Conservation (phyloP, 2,113 vertebrate species). For the Buteo buteo region DNA sequence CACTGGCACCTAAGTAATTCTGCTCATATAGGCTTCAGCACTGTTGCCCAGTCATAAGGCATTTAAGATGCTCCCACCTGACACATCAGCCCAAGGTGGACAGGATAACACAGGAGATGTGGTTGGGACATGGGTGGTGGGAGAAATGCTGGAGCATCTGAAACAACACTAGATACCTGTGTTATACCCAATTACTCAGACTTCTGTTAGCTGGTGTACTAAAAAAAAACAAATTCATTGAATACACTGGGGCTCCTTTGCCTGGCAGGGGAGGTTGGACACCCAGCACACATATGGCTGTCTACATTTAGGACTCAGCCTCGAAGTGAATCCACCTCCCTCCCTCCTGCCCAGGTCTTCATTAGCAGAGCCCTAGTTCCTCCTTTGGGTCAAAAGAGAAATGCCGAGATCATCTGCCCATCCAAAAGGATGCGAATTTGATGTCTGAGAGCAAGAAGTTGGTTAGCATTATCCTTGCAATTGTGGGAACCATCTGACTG, state of each 20-base stretch:
- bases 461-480: neutral
- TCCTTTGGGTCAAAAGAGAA: neutral
- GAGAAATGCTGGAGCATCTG: neutral
- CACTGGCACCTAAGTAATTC: neutral
- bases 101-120: neutral
- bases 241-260: neutral
- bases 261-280: neutral
- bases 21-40: neutral
- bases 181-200: neutral
- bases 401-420: neutral
- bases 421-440: neutral
- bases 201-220: neutral
- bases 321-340: neutral
- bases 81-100: neutral
- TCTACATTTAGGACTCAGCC: neutral
- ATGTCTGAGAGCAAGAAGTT: neutral
- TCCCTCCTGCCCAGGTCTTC: neutral
- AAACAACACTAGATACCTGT: neutral
- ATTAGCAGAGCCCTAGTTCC: neutral
- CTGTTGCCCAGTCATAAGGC: neutral
- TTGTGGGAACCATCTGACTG: rapidly evolving
- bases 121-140: neutral
- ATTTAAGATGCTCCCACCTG: neutral
- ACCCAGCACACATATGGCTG: rapidly evolving
- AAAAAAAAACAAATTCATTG: neutral